These are phyloP conservation scores for Didymodactylos carnosus DNA, from an alignment of 2,888 invertebrate species.

Conservation along the genomic window DNA sequence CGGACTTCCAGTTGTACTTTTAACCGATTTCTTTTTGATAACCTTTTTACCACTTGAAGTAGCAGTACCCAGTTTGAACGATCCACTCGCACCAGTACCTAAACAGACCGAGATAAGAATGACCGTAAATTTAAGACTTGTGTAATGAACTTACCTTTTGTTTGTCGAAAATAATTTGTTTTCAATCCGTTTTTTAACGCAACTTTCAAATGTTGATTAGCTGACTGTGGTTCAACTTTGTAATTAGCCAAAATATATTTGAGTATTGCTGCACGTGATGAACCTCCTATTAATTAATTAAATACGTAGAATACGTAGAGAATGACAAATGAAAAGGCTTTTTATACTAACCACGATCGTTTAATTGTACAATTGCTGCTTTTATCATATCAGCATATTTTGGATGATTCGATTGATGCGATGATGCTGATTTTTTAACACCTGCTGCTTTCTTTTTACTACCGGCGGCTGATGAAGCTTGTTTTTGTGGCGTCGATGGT, in stretches of 20 bases:
- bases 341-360: conserved; percentile 1
- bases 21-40: neutral
- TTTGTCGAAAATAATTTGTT: neutral
- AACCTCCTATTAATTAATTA: conserved; percentile 36
- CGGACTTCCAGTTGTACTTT: neutral
- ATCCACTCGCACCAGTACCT: conserved; percentile 14
- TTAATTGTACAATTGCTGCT: neutral
- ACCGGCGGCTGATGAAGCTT: neutral
- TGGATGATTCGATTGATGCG: neutral
- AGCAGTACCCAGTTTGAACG: conserved; percentile 1
- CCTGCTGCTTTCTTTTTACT: neutral
- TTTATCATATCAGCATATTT: neutral
- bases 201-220: conserved; percentile 13
- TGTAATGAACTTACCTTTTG: conserved; percentile 7
- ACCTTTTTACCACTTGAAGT: neutral
- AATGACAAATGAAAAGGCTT: too few species aligned
- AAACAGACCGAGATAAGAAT: too few species aligned
- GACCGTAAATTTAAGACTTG: too few species aligned
- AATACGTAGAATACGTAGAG: too few species aligned
- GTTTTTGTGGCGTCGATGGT: neutral
- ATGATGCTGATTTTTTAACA: neutral
- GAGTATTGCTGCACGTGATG: conserved; percentile 35
- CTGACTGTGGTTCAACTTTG: conserved; percentile 29
- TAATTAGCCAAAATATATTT: conserved; percentile 34
- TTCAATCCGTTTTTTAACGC: conserved; percentile 13